phyloP scores from a whole-genome alignment of 1,140 invertebrate genomes.

The Melipona quadrifasciata region DNA sequence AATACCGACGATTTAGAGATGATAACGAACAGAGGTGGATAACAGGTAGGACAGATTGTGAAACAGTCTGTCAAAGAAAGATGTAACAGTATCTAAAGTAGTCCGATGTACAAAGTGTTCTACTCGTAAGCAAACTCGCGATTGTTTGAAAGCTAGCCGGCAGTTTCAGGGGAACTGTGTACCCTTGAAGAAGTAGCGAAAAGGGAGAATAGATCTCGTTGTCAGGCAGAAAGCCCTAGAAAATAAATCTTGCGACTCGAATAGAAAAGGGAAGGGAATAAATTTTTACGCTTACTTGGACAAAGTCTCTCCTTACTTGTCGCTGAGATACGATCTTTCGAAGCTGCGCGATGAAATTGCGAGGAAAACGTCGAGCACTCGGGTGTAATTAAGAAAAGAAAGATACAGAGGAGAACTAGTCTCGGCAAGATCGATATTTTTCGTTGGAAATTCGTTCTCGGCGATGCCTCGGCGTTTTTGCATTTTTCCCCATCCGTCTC shows the following conservation, averaged over 20 bases:
- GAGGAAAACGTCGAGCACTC: neutral
- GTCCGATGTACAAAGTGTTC: neutral
- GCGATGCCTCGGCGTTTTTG: neutral
- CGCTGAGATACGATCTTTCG: neutral
- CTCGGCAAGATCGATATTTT: neutral
- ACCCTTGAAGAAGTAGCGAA: neutral
- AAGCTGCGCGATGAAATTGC: neutral
- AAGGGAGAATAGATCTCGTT: neutral
- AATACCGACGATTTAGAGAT: neutral
- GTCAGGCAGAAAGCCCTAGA: neutral
- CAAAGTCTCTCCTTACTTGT: neutral
- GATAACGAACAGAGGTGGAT: neutral
- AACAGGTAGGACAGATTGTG: neutral
- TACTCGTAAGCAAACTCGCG: neutral
- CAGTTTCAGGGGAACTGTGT: neutral
- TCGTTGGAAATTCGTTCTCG: neutral
- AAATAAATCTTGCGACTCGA: neutral
- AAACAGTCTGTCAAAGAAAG: neutral
- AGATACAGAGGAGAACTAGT: neutral
- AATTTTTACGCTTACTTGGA: neutral
- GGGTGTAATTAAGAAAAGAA: neutral
- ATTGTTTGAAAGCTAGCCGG: neutral
- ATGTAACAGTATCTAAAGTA: too few species aligned
- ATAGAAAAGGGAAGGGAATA: neutral
- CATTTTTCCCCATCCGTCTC: constrained; percentile 27